Evolutionary conservation across 92 coral and sea anemone species (phyloP).

Genomic region (Phymanthus crucifer): DNA sequence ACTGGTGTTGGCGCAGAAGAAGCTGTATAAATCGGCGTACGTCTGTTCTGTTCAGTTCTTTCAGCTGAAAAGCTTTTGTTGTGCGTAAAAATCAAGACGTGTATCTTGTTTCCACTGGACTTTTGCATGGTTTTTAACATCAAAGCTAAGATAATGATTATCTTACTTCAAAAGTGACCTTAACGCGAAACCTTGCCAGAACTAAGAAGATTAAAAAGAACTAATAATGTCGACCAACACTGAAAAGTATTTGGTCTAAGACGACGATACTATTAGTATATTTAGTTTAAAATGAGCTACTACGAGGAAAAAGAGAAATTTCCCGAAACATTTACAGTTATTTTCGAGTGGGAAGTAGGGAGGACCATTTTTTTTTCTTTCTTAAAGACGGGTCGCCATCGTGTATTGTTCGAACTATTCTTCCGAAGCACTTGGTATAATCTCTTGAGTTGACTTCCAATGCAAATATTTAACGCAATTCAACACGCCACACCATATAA

Average conservation of each 20-base stretch:
- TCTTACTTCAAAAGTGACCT: constrained; percentile 19
- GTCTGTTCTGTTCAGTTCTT: constrained; percentile 15
- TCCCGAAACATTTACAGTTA: too few species aligned
- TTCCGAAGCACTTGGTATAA: constrained; percentile 1
- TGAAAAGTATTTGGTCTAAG: background rate
- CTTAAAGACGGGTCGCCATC: background rate
- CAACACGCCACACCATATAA: constrained; percentile 1
- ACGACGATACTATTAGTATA: background rate
- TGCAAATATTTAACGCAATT: constrained; percentile 29
- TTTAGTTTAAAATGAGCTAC: background rate
- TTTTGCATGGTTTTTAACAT: constrained; percentile 11
- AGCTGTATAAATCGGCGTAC: constrained; percentile 19
- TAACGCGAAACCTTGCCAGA: constrained; percentile 18
- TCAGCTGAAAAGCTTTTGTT: constrained; percentile 16
- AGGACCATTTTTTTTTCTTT: too few species aligned
- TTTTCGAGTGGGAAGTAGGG: too few species aligned
- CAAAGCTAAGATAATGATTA: constrained; percentile 11
- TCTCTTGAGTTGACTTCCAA: constrained; percentile 20
- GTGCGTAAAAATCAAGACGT: constrained; percentile 10
- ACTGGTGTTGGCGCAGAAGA: constrained; percentile 10
- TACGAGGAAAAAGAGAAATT: background rate
- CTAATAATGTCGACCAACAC: background rate
- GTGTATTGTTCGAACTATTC: background rate
- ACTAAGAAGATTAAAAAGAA: background rate
- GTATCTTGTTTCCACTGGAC: constrained; percentile 20